Percentiles rank a stretch among this genome's conserved stretches.
These are phyloP conservation scores for Pongo pygmaeus DNA, from an alignment of 2,113 vertebrate species.

Conservation along the genomic window DNA sequence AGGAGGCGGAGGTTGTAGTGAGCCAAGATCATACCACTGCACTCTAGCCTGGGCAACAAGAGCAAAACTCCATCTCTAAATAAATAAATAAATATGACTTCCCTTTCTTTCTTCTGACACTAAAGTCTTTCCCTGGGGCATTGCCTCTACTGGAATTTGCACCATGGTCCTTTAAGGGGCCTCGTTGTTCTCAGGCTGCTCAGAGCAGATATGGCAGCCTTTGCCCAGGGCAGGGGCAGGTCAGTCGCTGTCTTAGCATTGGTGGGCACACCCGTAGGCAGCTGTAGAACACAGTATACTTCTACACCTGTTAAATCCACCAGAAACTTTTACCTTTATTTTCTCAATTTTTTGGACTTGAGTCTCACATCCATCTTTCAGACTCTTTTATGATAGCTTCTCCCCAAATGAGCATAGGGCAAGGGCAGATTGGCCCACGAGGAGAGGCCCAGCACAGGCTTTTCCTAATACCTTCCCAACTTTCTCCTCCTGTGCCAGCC, in stretches of 20 bases:
- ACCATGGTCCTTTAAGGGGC: background rate
- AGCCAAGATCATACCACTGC: too few relatives aligned
- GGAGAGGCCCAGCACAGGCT: background rate
- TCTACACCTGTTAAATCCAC: background rate
- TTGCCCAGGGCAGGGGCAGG: background rate
- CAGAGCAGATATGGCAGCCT: accelerated
- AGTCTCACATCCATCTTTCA: background rate
- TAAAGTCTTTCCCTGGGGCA: background rate
- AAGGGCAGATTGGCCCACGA: background rate
- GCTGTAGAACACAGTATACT: background rate
- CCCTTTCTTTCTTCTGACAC: background rate
- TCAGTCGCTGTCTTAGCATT: background rate
- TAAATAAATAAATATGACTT: background rate
- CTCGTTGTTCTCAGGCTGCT: background rate
- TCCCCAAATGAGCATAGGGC: background rate
- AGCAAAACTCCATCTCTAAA: too few relatives aligned
- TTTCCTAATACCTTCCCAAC: background rate
- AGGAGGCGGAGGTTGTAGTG: too few relatives aligned
- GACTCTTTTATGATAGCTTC: background rate
- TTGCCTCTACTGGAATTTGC: background rate
- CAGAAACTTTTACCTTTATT: background rate
- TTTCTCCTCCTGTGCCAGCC: too few relatives aligned
- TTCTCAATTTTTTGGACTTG: background rate
- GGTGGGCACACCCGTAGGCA: background rate
- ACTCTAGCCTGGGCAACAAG: too few relatives aligned